These are phyloP conservation scores for Andrena dorsata DNA, from an alignment of 2,888 invertebrate species.

Conservation along the genomic window DNA sequence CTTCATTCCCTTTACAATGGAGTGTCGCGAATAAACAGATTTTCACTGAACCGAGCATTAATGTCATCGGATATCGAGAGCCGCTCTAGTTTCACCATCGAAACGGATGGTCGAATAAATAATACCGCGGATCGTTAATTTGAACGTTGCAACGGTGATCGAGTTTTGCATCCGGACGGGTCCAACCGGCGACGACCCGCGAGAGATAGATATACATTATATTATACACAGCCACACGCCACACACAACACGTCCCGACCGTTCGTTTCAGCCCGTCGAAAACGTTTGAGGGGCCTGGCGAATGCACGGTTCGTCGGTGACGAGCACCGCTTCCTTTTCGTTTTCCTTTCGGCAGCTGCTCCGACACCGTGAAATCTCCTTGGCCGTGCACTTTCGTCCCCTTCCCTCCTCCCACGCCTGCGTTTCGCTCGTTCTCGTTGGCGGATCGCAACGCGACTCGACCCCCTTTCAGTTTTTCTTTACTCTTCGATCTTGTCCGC, in stretches of 20 bases:
- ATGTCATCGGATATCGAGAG: conserved; percentile 46
- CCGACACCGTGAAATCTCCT: conserved; percentile 57
- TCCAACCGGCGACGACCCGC: background rate
- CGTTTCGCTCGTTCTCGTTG: background rate
- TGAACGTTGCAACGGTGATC: conserved; percentile 11
- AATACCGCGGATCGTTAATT: conserved; percentile 35
- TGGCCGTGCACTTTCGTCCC: conserved; percentile 38
- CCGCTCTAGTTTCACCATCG: background rate
- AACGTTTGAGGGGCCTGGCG: conserved; percentile 22
- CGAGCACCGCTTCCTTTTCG: conserved; percentile 34
- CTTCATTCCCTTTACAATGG: conserved; percentile 35
- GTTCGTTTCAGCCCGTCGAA: conserved; percentile 1
- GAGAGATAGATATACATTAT: background rate
- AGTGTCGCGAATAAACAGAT: conserved; percentile 52
- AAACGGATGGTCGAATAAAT: conserved; percentile 9
- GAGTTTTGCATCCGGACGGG: background rate
- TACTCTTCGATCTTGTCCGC: conserved; percentile 48
- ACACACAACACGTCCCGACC: conserved; percentile 8
- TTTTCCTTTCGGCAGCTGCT: conserved; percentile 51
- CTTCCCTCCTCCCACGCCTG: background rate
- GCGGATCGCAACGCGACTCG: conserved; percentile 10
- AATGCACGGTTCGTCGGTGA: background rate
- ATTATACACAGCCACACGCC: background rate
- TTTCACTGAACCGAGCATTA: conserved; percentile 51
- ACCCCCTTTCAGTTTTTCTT: conserved; percentile 36